Evolutionary conservation across 1,140 invertebrate genomes (phyloP).

Genomic region (Drosophila lacteicornis): DNA sequence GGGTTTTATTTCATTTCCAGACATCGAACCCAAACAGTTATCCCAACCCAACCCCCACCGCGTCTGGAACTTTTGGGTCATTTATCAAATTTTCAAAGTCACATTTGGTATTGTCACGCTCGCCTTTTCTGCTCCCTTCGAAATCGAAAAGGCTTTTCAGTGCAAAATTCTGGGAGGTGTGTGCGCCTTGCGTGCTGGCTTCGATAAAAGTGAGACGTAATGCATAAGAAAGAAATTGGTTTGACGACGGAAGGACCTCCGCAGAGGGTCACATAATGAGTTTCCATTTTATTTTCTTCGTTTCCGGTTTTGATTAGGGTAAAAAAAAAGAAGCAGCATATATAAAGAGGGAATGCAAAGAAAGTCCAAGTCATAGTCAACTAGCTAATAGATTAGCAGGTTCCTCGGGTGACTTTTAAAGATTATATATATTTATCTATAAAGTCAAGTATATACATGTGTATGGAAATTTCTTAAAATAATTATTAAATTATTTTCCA

Average conservation of each 20-base stretch:
- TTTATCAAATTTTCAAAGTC: constrained; percentile 83
- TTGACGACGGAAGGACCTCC: constrained; percentile 20
- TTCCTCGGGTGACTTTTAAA: constrained; percentile 6
- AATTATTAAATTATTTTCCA: no score
- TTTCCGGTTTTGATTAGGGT: constrained; percentile 42
- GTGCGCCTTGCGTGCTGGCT: constrained; percentile 60
- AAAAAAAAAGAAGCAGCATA: constrained; percentile 18
- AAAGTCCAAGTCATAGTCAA: constrained; percentile 41
- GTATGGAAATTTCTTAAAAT: no score
- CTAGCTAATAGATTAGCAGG: constrained; percentile 43
- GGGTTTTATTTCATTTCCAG: constrained; percentile 71
- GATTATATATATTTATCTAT: constrained; percentile 1
- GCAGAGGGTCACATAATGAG: constrained; percentile 65
- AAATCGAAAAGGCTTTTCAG: constrained; percentile 67
- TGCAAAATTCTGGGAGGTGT: constrained; percentile 24
- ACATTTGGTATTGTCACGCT: constrained; percentile 82
- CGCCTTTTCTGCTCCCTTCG: constrained; percentile 49
- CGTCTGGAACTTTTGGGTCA: constrained; percentile 67
- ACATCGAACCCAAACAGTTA: constrained; percentile 49
- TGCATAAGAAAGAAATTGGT: constrained; percentile 49
- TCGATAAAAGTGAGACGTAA: constrained; percentile 79
- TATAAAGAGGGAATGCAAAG: constrained; percentile 1
- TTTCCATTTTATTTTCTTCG: constrained; percentile 58
- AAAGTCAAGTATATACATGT: no score
- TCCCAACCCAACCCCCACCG: not conserved